Base-by-base conservation (phyloP, 64 coral and sea anemone genomes). In the Pocillopora damicornis region DNA sequence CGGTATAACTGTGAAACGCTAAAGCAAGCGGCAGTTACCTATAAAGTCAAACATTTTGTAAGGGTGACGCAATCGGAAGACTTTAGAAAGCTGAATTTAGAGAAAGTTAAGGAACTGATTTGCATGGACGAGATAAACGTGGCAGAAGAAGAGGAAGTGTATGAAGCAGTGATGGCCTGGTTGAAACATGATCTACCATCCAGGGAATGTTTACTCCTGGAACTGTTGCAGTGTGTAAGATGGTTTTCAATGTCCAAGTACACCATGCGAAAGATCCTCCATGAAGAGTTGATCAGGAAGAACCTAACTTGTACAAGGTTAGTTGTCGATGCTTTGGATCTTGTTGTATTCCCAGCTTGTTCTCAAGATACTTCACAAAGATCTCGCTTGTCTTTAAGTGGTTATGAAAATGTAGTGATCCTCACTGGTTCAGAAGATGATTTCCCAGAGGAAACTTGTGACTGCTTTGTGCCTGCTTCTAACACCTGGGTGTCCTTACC, bases 231-330 rank as follows among this genome's bases (percentile, higher is more conserved):
- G 13, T 61, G 78, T 65, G 57, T 93, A 58, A 30, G 78, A 17
- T 14, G 88, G 71, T 93, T 88, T 61, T 93, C 86, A 4, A 83
- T 93, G 86, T 89, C 91, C 0, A 93, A 93, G 63, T 88, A 60
- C 16, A 76, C 69, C 18, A 20, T 93, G 12, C 61, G 34, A 10
- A 75, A 76, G 75, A 88, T 61, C 35, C 26, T 88, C 30, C 62
- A 86, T 16, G 82, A 86, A 86, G 65, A 86, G 37, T 35, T 86
- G 15, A 63, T 86, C 17, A 16, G 62, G 16, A 15, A 86, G 9
- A 86, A 67, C 42, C 71, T 68, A 23, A 13, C 65, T 20, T 86
- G 82, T 56, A 86, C 82, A 1, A 68, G 71, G 37, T 38, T 86
- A 22, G 37, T 86, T 4, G 17, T 86, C 0, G 69, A 73, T 65